A percentile compares a stretch with the other conserved stretches of the same genome.
phyloP scores from a whole-genome alignment of 2,797 vertebrate genomes.

The Cyclura pinguis region DNA sequence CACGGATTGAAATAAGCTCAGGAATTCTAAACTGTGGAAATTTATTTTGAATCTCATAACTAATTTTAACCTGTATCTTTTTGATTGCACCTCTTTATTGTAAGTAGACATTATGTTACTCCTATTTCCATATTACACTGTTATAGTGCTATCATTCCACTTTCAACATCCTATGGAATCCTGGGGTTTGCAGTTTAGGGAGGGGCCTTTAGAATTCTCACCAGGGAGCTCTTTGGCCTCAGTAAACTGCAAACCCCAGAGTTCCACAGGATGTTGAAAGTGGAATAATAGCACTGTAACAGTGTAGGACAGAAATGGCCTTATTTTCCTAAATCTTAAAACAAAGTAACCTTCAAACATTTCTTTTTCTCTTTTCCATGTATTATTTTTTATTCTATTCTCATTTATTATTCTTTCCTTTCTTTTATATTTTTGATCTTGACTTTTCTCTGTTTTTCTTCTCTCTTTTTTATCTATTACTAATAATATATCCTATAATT shows the following conservation, averaged over 20 bases:
- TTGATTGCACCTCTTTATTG: conserved; percentile 61
- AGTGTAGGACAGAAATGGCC: neutral
- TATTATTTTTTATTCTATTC: conserved; percentile 39
- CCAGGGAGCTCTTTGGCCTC: too few relatives aligned
- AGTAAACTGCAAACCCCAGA: too few relatives aligned
- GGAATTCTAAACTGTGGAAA: neutral
- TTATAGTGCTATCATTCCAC: too few relatives aligned
- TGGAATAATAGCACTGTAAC: too few relatives aligned
- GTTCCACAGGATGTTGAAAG: too few relatives aligned
- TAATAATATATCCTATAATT: conserved; percentile 63
- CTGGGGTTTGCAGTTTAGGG: too few relatives aligned
- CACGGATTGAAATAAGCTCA: neutral
- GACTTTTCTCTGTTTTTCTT: conserved; percentile 35
- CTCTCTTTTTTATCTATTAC: conserved; percentile 42
- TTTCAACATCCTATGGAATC: too few relatives aligned
- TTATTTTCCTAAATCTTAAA: conserved; percentile 60
- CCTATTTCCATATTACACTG: neutral
- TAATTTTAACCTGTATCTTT: conserved; percentile 47
- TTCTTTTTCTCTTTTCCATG: conserved; percentile 35
- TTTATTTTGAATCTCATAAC: neutral
- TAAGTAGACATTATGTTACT: conserved; percentile 55
- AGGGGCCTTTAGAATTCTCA: too few relatives aligned
- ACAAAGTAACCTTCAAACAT: conserved; percentile 61
- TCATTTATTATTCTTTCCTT: conserved; percentile 57
- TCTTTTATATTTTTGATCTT: conserved; percentile 55